phyloP scores from a whole-genome alignment of 1,140 invertebrate genomes.

The Ceratina japonica region DNA sequence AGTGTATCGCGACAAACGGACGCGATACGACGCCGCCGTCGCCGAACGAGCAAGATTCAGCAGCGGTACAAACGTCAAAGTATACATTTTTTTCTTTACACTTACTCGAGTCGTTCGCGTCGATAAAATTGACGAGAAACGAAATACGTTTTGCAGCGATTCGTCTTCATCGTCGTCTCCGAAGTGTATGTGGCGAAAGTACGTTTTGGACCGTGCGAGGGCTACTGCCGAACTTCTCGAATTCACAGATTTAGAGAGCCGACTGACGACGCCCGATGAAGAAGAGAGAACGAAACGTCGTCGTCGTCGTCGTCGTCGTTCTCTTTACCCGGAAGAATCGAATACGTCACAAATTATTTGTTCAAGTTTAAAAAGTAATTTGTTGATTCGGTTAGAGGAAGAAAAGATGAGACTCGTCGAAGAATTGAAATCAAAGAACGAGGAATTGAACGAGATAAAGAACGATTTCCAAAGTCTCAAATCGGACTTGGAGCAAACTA shows the following conservation, averaged over 20 bases:
- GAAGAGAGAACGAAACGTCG: slow-evolving; percentile 47
- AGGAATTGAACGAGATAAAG: slow-evolving; percentile 69
- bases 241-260: slow-evolving; percentile 55
- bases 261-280: neutral
- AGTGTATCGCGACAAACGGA: slow-evolving; percentile 6
- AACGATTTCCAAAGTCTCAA: slow-evolving; percentile 67
- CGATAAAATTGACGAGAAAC: neutral
- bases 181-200: slow-evolving; percentile 30
- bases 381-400: slow-evolving; percentile 55
- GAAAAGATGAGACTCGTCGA: slow-evolving; percentile 65
- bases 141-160: neutral
- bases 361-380: neutral
- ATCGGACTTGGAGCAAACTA: slow-evolving; percentile 66
- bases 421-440: slow-evolving; percentile 63
- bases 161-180: slow-evolving; percentile 27
- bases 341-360: neutral
- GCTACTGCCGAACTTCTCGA: slow-evolving; percentile 46
- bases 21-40: neutral
- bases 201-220: slow-evolving; percentile 4
- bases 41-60: slow-evolving; percentile 19
- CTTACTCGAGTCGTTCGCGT: neutral
- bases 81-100: slow-evolving; percentile 19
- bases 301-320: neutral
- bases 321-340: neutral
- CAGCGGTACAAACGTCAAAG: slow-evolving; percentile 35